Base-by-base conservation (phyloP, 2,113 vertebrate species). In the Cebidichthys violaceus region DNA sequence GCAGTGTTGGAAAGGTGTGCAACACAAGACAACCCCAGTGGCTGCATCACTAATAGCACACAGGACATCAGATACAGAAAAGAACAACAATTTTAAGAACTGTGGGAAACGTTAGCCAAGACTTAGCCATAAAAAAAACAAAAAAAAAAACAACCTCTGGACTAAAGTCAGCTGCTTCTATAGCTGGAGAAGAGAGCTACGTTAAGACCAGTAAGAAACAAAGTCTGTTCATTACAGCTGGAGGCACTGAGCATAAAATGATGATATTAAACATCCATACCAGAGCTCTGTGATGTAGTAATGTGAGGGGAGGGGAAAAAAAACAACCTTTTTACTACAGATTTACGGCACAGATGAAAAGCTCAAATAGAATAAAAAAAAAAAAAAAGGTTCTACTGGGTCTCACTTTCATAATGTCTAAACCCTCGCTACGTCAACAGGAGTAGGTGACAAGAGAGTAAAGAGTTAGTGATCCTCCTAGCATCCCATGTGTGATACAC, bases 21-120 rank as follows among this genome's bases (percentile, higher is more conserved):
- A 98, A 99, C 97, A 98, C 97, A 98, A 97, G 97, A 99, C 97
- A 99, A 99, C 96, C 97, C 96, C 98, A 98, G 97, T 98, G 97
- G 97, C 97, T 98, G 97, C 97, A 96, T 98, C 97, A 97, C 97
- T 98, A 99, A 99, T 99, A 99, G 97, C 97, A 98, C 97, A 99
- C 97, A 99, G 98, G 96, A 99, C 98, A 99, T 99, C 97, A 98
- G 96, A 99, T 99, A 99, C 97, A 99, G 97, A 99, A 96, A 98
- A 99, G 96, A 99, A 99, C 96, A 99, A 99, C 97, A 99, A 98
- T 97, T 99, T 98, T 97, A 97, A 96, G 96, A 94, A 95, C 96
- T 96, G 96, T 89, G 85, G 60, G 87, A 92, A 92, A 93, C 73
- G 90, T 91, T 92, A 91, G 78, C 93, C 88, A 92, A 87, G 84